A percentile compares a stretch with the other conserved stretches of the same genome.
These are phyloP conservation scores for Digitonthophagus gazella DNA, from an alignment of 2,888 invertebrate species.

Conservation along the genomic window DNA sequence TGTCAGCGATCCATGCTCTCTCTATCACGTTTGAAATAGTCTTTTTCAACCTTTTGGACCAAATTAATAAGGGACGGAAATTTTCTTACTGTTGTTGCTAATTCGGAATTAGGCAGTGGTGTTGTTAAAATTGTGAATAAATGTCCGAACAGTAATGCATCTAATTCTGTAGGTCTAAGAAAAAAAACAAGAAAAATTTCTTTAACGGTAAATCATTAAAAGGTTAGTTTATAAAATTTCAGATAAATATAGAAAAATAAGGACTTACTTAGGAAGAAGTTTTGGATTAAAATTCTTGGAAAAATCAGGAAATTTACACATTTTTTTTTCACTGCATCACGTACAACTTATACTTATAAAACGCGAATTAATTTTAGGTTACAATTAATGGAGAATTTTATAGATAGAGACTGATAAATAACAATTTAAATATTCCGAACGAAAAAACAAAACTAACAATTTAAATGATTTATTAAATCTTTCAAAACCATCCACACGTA, in stretches of 20 bases:
- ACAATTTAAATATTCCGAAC: no score
- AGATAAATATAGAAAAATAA: background rate
- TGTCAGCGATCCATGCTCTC: constrained; percentile 2
- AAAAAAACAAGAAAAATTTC: constrained; percentile 17
- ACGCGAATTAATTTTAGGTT: no score
- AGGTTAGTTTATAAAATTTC: background rate
- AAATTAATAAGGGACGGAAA: constrained; percentile 77
- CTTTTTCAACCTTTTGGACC: constrained; percentile 79
- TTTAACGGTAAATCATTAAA: background rate
- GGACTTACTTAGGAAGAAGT: background rate
- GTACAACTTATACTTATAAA: background rate
- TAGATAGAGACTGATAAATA: no score
- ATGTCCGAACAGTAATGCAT: constrained; percentile 96
- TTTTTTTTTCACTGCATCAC: background rate
- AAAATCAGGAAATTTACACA: no score
- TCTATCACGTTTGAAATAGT: constrained; percentile 60
- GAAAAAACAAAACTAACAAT: no score
- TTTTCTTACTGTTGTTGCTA: constrained; percentile 77
- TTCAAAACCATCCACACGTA: background rate
- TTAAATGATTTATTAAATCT: background rate
- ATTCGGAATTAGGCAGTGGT: constrained; percentile 74
- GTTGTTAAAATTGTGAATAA: constrained; percentile 93
- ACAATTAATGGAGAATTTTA: no score
- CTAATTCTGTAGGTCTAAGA: constrained; percentile 87
- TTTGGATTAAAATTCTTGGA: background rate